Percentiles rank a stretch among this genome's conserved stretches.
phyloP scores from a whole-genome alignment of 2,113 vertebrate species.

The Lophius piscatorius region DNA sequence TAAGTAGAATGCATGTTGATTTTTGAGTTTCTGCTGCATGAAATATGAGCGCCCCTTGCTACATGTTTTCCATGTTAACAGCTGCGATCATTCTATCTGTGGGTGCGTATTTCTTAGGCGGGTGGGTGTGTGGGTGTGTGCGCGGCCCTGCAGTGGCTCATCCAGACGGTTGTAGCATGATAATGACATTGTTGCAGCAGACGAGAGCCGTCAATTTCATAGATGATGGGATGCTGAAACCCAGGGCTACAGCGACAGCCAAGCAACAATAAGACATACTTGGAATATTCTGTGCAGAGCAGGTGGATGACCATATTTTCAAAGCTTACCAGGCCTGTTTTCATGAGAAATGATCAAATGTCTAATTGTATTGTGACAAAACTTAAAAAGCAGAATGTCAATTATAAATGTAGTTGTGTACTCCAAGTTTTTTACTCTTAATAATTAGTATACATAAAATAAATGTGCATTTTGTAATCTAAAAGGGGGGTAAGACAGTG shows the following conservation, averaged over 20 bases:
- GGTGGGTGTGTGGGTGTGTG: slow-evolving; percentile 8
- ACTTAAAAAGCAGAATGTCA: too few relatives aligned
- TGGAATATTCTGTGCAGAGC: not conserved
- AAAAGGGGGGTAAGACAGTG: too few relatives aligned
- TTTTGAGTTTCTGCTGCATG: not conserved
- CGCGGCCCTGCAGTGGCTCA: slow-evolving; percentile 32
- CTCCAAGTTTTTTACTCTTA: too few relatives aligned
- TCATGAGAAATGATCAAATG: too few relatives aligned
- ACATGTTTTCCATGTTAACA: not conserved
- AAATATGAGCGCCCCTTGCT: not conserved
- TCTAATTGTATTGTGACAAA: too few relatives aligned
- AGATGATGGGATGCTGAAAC: slow-evolving; percentile 44
- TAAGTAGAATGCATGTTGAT: not conserved
- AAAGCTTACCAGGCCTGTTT: not conserved
- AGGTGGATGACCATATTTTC: slow-evolving; percentile 4
- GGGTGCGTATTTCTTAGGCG: too few relatives aligned
- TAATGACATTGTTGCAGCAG: slow-evolving; percentile 48
- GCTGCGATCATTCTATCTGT: slow-evolving; percentile 3
- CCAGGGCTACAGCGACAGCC: slow-evolving; percentile 30
- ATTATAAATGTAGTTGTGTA: too few relatives aligned
- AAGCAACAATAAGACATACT: slow-evolving; percentile 22
- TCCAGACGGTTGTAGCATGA: slow-evolving; percentile 44
- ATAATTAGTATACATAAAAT: too few relatives aligned
- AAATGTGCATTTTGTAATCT: too few relatives aligned
- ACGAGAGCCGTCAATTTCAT: slow-evolving; percentile 31